A percentile compares a stretch with the other conserved stretches of the same genome.
Conservation (phyloP, 2,888 invertebrate species). For the Ormia ochracea region DNA sequence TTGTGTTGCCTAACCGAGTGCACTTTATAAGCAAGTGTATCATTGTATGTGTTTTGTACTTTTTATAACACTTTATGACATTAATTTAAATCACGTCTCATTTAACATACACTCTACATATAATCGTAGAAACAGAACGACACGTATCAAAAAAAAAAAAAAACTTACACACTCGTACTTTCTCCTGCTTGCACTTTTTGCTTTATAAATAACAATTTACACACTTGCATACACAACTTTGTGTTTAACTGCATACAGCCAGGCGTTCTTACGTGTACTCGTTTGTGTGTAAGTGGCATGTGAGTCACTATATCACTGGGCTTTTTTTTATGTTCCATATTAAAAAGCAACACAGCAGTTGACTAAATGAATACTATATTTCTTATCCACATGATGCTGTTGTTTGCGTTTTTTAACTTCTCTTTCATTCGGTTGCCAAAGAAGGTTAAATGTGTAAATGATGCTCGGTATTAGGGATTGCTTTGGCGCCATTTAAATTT, state of each 20-base stretch:
- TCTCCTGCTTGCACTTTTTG: no score
- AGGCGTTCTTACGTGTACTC: not conserved
- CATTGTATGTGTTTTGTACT: not conserved
- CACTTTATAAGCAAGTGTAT: not conserved
- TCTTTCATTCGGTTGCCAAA: not conserved
- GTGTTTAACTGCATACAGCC: not conserved
- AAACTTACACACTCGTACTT: no score
- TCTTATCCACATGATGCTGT: not conserved
- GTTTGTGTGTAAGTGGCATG: not conserved
- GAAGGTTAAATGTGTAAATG: slow-evolving; percentile 36
- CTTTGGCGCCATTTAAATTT: slow-evolving; percentile 40
- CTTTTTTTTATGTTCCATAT: slow-evolving; percentile 7
- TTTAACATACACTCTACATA: slow-evolving; percentile 35
- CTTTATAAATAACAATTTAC: no score
- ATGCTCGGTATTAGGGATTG: slow-evolving; percentile 33
- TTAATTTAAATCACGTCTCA: slow-evolving; percentile 60
- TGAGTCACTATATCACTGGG: not conserved
- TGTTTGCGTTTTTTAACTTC: not conserved
- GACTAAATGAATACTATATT: slow-evolving; percentile 28
- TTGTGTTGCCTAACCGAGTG: not conserved
- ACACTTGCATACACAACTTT: not conserved
- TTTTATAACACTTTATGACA: slow-evolving; percentile 41
- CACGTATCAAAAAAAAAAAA: no score
- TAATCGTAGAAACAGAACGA: not conserved
- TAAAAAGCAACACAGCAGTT: slow-evolving; percentile 9